Conservation (phyloP, 1,140 invertebrate species). For the Formica selysi region DNA sequence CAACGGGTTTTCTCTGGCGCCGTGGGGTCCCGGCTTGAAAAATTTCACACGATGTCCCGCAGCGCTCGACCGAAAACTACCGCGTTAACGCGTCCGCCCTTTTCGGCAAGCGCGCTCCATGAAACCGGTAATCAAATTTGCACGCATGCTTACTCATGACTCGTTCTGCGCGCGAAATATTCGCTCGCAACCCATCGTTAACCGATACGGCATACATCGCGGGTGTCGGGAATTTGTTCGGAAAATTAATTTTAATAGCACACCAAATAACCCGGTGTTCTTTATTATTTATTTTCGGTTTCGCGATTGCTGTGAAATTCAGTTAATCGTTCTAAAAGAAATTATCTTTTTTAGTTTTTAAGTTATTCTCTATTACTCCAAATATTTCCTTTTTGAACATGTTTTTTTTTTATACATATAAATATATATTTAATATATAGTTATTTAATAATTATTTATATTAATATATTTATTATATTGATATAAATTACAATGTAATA, state of each 20-base stretch:
- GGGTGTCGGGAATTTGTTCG: background rate
- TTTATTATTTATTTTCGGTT: constrained; percentile 5
- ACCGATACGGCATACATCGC: constrained; percentile 14
- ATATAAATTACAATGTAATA: constrained; percentile 40
- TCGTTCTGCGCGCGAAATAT: constrained; percentile 10
- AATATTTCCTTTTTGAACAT: too few relatives aligned
- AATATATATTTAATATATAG: too few relatives aligned
- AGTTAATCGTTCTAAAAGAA: background rate
- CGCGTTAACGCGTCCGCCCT: constrained; percentile 50
- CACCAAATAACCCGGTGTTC: background rate
- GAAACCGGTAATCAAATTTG: constrained; percentile 60
- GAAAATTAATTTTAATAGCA: constrained; percentile 16
- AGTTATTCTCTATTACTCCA: background rate
- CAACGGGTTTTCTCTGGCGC: background rate
- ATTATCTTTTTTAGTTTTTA: background rate
- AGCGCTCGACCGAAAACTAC: constrained; percentile 45
- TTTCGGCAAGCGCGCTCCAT: constrained; percentile 39
- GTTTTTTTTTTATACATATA: too few relatives aligned
- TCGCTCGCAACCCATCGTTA: background rate
- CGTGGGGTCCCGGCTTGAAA: constrained; percentile 15
- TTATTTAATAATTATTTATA: too few relatives aligned
- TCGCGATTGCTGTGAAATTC: background rate
- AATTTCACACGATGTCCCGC: constrained; percentile 33
- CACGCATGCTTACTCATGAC: constrained; percentile 53
- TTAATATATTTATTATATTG: background rate